phyloP scores from a whole-genome alignment of 2,888 invertebrate genomes.

The Meteorus colon region DNA sequence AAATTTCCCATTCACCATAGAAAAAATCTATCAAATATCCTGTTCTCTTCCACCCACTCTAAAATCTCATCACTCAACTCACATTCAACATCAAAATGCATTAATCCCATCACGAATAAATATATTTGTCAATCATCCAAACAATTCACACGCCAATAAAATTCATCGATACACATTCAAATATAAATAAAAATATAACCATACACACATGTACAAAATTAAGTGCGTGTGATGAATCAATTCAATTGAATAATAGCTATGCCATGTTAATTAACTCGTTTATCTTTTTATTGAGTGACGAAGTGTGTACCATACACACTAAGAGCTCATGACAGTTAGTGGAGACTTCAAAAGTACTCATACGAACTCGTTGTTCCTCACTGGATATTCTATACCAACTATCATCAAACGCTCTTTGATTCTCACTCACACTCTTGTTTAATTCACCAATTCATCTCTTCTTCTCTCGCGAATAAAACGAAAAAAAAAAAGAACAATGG shows the following conservation, averaged over 20 bases:
- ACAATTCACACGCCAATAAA: background rate
- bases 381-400: background rate
- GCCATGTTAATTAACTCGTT: constrained; percentile 13
- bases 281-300: background rate
- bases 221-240: constrained; percentile 6
- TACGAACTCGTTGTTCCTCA: background rate
- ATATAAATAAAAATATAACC: background rate
- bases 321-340: background rate
- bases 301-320: background rate
- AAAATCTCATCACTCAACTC: too few relatives aligned
- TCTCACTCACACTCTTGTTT: background rate
- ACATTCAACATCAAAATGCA: too few relatives aligned
- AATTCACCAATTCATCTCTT: background rate
- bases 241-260: constrained; percentile 9
- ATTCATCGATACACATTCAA: background rate
- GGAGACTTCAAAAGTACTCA: background rate
- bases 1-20: too few relatives aligned
- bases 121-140: background rate
- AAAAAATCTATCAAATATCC: too few relatives aligned
- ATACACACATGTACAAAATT: background rate
- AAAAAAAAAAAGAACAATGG: constrained; percentile 66
- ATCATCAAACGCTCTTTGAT: background rate
- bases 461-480: background rate
- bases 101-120: too few relatives aligned
- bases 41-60: too few relatives aligned